phyloP scores from a whole-genome alignment of 2,797 vertebrate species.

The Nannoperca obscura region DNA sequence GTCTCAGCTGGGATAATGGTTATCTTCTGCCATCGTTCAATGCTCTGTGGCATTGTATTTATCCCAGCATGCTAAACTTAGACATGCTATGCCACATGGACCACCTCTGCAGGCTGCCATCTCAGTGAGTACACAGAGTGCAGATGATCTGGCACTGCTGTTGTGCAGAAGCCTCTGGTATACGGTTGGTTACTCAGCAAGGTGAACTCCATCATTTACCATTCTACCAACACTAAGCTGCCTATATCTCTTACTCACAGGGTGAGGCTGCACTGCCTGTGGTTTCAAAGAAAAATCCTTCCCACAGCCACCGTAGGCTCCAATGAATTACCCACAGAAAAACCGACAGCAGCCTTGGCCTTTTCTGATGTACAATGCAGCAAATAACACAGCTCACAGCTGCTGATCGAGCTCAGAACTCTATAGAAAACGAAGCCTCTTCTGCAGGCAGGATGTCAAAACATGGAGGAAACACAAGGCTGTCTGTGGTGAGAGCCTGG shows the following conservation, averaged over 20 bases:
- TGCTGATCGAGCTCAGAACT: slow-evolving; percentile 17
- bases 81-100: slow-evolving; percentile 1
- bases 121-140: slow-evolving; percentile 5
- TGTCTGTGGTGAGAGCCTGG: background rate
- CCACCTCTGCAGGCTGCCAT: slow-evolving; percentile 5
- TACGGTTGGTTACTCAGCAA: slow-evolving; percentile 13
- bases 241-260: slow-evolving; percentile 1
- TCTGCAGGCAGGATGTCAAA: slow-evolving; percentile 16
- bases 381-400: slow-evolving; percentile 44
- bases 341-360: slow-evolving; percentile 26
- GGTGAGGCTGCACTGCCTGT: slow-evolving; percentile 15
- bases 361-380: slow-evolving; percentile 53
- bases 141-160: background rate
- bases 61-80: slow-evolving; percentile 1
- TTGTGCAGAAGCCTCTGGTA: slow-evolving; percentile 20
- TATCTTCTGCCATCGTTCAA: slow-evolving; percentile 18
- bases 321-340: slow-evolving; percentile 23
- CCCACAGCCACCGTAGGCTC: background rate
- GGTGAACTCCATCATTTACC: slow-evolving; percentile 5
- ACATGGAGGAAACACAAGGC: slow-evolving; percentile 16
- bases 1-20: background rate
- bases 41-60: background rate
- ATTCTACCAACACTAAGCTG: slow-evolving; percentile 7
- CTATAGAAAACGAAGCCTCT: slow-evolving; percentile 28
- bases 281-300: slow-evolving; percentile 43